These are phyloP conservation scores for Ranitomeya imitator DNA, from an alignment of 2,113 vertebrate genomes.

Conservation along the genomic window DNA sequence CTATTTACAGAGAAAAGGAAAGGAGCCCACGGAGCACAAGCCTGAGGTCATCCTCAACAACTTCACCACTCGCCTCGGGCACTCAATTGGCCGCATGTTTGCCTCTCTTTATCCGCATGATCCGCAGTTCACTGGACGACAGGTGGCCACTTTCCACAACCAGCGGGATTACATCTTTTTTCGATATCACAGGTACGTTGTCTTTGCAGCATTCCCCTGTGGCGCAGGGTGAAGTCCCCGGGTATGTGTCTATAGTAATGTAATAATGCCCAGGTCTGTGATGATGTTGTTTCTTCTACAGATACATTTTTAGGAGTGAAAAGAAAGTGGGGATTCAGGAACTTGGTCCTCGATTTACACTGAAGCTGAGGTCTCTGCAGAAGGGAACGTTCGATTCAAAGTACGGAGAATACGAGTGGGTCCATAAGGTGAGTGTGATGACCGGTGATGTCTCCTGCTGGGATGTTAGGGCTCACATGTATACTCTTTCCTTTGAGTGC, in stretches of 20 bases:
- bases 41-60: constrained; percentile 97
- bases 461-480: too few relatives aligned
- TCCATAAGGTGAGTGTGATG: constrained; percentile 85
- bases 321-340: constrained; percentile 97
- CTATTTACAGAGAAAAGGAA: constrained; percentile 84
- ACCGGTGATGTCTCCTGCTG: neutral
- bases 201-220: neutral
- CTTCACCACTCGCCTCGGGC: constrained; percentile 91
- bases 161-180: constrained; percentile 97
- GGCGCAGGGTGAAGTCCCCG: too few relatives aligned
- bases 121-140: constrained; percentile 92
- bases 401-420: constrained; percentile 97
- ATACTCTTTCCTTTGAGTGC: too few relatives aligned
- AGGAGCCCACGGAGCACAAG: constrained; percentile 85
- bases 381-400: constrained; percentile 98
- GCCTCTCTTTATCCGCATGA: constrained; percentile 93
- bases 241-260: too few relatives aligned
- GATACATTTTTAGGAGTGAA: constrained; percentile 96
- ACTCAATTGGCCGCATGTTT: constrained; percentile 88
- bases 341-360: constrained; percentile 93
- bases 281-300: constrained; percentile 48
- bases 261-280: neutral
- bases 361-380: constrained; percentile 94
- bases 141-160: constrained; percentile 97
- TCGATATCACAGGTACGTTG: constrained; percentile 89